Percentiles rank a stretch among this genome's conserved stretches.
phyloP scores from a whole-genome alignment of 2,797 vertebrate species.

The Liasis olivaceus region DNA sequence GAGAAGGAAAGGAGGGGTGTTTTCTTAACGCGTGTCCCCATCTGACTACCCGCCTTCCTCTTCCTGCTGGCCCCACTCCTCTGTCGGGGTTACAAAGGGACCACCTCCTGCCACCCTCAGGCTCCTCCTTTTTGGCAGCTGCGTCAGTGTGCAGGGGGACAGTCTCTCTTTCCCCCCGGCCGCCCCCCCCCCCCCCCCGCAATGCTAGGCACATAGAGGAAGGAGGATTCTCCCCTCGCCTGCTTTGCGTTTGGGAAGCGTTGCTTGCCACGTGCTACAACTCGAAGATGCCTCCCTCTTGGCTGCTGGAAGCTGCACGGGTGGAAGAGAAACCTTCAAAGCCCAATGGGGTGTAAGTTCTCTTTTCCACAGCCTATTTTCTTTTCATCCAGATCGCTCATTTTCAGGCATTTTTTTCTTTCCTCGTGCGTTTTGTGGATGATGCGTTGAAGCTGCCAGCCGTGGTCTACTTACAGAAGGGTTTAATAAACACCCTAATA shows the following conservation, averaged over 20 bases:
- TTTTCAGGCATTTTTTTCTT: background rate
- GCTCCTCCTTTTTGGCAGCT: constrained; percentile 11
- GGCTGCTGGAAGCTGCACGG: background rate
- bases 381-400: background rate
- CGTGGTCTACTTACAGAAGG: background rate
- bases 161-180: background rate
- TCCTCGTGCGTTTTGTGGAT: background rate
- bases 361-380: background rate
- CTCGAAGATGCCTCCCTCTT: background rate
- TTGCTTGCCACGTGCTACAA: background rate
- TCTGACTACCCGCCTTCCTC: background rate
- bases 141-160: constrained; percentile 37
- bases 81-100: background rate
- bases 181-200: background rate
- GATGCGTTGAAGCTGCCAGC: background rate
- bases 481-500: background rate
- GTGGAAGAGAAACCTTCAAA: background rate
- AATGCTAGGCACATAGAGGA: background rate
- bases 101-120: background rate
- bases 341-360: no score
- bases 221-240: background rate
- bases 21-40: constrained; percentile 1
- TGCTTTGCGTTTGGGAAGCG: background rate
- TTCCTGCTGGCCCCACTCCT: no score
- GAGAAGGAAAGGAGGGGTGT: background rate